Conservation (phyloP, 2,797 vertebrate species). For the Anguilla megastoma region DNA sequence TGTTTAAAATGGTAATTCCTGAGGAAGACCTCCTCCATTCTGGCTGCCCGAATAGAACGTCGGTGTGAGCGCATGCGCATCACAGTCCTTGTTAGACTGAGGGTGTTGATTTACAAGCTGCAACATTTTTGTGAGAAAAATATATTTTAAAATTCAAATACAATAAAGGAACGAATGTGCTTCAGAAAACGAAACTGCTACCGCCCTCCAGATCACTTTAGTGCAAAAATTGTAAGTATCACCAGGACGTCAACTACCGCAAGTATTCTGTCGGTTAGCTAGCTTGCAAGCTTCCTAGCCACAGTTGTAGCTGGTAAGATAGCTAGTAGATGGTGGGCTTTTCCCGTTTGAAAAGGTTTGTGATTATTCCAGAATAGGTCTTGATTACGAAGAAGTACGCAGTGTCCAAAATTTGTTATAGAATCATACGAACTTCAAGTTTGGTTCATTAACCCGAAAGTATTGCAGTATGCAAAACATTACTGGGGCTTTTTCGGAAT, state of each 20-base stretch:
- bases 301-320: not conserved
- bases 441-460: slow-evolving; percentile 20
- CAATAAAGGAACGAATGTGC: slow-evolving; percentile 71
- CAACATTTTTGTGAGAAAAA: slow-evolving; percentile 51
- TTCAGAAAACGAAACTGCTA: slow-evolving; percentile 71
- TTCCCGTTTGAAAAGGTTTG: slow-evolving; percentile 49
- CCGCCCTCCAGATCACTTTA: slow-evolving; percentile 71
- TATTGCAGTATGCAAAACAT: slow-evolving; percentile 23
- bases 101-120: slow-evolving; percentile 62
- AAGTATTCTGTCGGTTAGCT: slow-evolving; percentile 45
- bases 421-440: slow-evolving; percentile 13
- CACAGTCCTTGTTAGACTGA: slow-evolving; percentile 65
- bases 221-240: slow-evolving; percentile 78
- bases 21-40: slow-evolving; percentile 53
- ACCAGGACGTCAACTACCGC: slow-evolving; percentile 31
- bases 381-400: slow-evolving; percentile 26
- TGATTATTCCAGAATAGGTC: slow-evolving; percentile 46
- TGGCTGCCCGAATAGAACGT: slow-evolving; percentile 48
- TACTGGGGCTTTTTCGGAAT: slow-evolving; percentile 43
- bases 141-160: slow-evolving; percentile 48
- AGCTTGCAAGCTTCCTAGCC: slow-evolving; percentile 30
- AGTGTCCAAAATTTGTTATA: slow-evolving; percentile 29
- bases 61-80: slow-evolving; percentile 74
- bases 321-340: slow-evolving; percentile 48
- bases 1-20: slow-evolving; percentile 31